These are phyloP conservation scores for Dysmachus trigonus DNA, from an alignment of 2,888 invertebrate species.

Conservation along the genomic window DNA sequence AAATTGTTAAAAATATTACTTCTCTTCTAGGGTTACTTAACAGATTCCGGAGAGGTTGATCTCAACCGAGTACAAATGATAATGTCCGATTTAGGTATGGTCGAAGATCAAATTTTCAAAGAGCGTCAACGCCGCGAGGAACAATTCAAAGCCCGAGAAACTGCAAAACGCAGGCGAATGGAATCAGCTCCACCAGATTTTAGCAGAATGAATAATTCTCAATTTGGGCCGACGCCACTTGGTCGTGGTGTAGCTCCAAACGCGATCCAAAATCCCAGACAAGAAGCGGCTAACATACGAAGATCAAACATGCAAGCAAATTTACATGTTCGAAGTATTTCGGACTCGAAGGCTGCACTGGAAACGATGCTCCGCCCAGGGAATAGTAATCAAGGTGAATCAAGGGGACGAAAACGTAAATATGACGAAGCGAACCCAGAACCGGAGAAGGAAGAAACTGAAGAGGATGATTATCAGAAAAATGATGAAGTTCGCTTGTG, in stretches of 20 bases:
- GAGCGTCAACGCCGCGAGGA: slow-evolving; percentile 87
- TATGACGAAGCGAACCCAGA: slow-evolving; percentile 63
- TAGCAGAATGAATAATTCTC: slow-evolving; percentile 74
- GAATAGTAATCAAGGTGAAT: slow-evolving; percentile 53
- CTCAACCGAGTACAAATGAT: slow-evolving; percentile 94
- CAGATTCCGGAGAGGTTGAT: slow-evolving; percentile 93
- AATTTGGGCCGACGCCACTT: slow-evolving; percentile 79
- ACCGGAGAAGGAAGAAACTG: slow-evolving; percentile 43
- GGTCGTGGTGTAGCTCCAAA: slow-evolving; percentile 67
- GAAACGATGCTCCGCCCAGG: slow-evolving; percentile 68
- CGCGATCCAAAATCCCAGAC: slow-evolving; percentile 74
- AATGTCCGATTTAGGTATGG: slow-evolving; percentile 90
- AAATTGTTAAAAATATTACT: not conserved
- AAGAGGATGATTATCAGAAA: slow-evolving; percentile 75
- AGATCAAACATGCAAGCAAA: slow-evolving; percentile 68
- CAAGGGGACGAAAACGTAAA: slow-evolving; percentile 51
- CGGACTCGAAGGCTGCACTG: slow-evolving; percentile 56
- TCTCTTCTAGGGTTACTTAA: slow-evolving; percentile 82
- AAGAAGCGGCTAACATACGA: slow-evolving; percentile 74
- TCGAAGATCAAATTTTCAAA: slow-evolving; percentile 97
- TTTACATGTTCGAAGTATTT: slow-evolving; percentile 7
- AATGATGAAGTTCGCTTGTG: slow-evolving; percentile 91
- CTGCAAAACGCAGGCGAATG: slow-evolving; percentile 71
- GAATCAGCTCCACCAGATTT: slow-evolving; percentile 71
- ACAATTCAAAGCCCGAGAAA: slow-evolving; percentile 80